A percentile compares a stretch with the other conserved stretches of the same genome.
Conservation (phyloP, 2,888 invertebrate species). For the Tricholauxania praeusta region DNA sequence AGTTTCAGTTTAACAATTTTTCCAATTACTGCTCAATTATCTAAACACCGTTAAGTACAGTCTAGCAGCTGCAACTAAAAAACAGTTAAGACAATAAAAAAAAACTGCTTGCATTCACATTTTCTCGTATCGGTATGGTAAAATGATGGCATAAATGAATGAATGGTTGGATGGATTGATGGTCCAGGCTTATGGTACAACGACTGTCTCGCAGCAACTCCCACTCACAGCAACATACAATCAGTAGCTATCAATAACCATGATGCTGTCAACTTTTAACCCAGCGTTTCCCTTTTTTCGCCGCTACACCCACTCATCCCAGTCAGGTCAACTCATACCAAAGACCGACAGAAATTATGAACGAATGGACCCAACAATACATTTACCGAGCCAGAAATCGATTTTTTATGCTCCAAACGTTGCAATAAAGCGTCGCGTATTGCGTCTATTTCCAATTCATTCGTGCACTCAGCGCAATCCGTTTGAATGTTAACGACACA, state of each 20-base stretch:
- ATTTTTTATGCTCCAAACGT: conserved; percentile 26
- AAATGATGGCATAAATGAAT: neutral
- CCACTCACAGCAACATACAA: neutral
- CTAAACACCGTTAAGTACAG: conserved; percentile 17
- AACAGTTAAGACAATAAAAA: conserved; percentile 46
- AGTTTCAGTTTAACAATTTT: neutral
- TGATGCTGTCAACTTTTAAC: neutral
- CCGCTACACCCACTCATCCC: neutral
- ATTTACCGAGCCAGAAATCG: conserved; percentile 21
- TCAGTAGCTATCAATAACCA: neutral
- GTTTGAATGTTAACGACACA: conserved; percentile 40
- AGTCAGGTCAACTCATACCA: neutral
- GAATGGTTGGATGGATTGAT: conserved; percentile 20
- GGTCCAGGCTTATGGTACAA: conserved; percentile 36
- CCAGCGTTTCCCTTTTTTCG: neutral
- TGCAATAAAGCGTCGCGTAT: conserved; percentile 28
- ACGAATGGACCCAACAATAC: too few species aligned
- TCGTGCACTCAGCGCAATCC: conserved; percentile 38
- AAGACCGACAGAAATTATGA: neutral
- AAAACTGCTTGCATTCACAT: conserved; percentile 40
- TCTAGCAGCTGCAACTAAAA: conserved; percentile 34
- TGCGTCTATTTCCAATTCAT: conserved; percentile 41
- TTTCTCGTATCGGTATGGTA: conserved; percentile 11
- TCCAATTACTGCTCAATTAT: too few species aligned
- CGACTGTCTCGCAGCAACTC: conserved; percentile 24